A percentile compares a stretch with the other conserved stretches of the same genome.
phyloP scores from a whole-genome alignment of 2,888 invertebrate genomes.

The Lapara coniferarum region DNA sequence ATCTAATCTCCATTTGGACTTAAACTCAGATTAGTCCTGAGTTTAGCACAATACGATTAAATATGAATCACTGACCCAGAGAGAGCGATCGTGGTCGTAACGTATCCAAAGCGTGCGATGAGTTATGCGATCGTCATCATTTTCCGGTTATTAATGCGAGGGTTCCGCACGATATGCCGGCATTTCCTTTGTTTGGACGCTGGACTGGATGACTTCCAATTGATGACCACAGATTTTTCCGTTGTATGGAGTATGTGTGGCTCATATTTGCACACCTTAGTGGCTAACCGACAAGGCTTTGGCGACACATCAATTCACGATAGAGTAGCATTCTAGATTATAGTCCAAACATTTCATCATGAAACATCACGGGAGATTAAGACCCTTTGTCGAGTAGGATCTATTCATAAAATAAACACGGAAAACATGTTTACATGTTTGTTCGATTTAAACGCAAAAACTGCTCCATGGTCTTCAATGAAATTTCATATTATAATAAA shows the following conservation, averaged over 20 bases:
- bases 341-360: no score
- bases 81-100: slow-evolving; percentile 9
- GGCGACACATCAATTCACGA: no score
- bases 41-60: neutral
- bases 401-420: no score
- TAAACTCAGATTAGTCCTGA: neutral
- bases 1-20: no score
- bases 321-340: no score
- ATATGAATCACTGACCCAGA: slow-evolving; percentile 6
- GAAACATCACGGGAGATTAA: no score
- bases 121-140: slow-evolving; percentile 26
- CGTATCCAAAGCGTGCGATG: slow-evolving; percentile 18
- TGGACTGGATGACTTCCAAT: neutral
- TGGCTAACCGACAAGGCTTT: no score
- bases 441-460: neutral
- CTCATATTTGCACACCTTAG: no score
- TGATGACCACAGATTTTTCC: neutral
- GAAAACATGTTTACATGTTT: neutral
- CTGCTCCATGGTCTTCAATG: neutral
- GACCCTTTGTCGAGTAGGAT: no score
- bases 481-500: no score
- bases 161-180: neutral
- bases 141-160: slow-evolving; percentile 25
- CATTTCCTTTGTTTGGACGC: slow-evolving; percentile 7
- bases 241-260: no score